These are phyloP conservation scores for Oxytorus armatus DNA, from an alignment of 2,888 invertebrate species.

Conservation along the genomic window DNA sequence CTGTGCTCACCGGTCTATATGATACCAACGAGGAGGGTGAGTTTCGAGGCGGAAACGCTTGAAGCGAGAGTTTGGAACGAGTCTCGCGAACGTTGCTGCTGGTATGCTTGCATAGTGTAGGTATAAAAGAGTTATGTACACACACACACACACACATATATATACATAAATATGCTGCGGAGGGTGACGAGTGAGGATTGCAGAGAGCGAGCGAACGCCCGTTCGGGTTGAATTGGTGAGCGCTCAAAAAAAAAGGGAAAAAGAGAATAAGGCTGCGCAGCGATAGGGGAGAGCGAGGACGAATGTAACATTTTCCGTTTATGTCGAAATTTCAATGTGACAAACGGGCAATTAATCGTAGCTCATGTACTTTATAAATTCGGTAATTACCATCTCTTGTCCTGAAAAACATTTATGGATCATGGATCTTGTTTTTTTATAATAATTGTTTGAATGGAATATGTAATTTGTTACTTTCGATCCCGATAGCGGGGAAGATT, in stretches of 20 bases:
- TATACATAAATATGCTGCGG: slow-evolving; percentile 7
- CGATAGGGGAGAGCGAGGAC: too few relatives aligned
- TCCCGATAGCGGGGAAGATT: too few relatives aligned
- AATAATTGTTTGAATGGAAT: too few relatives aligned
- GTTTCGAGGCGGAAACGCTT: slow-evolving; percentile 62
- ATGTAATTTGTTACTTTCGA: too few relatives aligned
- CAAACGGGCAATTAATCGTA: too few relatives aligned
- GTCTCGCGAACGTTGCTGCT: slow-evolving; percentile 29
- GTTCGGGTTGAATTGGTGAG: slow-evolving; percentile 33
- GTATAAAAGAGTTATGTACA: neutral
- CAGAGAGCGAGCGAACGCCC: slow-evolving; percentile 44
- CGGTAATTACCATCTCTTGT: too few relatives aligned
- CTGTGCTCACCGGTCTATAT: neutral
- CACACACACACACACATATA: neutral
- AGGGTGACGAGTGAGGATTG: slow-evolving; percentile 32
- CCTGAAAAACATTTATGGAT: too few relatives aligned
- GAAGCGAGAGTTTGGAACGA: slow-evolving; percentile 58
- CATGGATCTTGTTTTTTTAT: too few relatives aligned
- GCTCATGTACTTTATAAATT: too few relatives aligned
- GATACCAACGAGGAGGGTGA: slow-evolving; percentile 28
- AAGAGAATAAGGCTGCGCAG: slow-evolving; percentile 10
- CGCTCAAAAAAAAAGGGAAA: slow-evolving; percentile 37
- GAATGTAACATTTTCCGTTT: too few relatives aligned
- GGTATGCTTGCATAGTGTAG: slow-evolving; percentile 6
- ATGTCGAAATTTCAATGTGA: too few relatives aligned